Evolutionary conservation across 2,797 vertebrate species (phyloP).

Genomic region (Chelmon rostratus): DNA sequence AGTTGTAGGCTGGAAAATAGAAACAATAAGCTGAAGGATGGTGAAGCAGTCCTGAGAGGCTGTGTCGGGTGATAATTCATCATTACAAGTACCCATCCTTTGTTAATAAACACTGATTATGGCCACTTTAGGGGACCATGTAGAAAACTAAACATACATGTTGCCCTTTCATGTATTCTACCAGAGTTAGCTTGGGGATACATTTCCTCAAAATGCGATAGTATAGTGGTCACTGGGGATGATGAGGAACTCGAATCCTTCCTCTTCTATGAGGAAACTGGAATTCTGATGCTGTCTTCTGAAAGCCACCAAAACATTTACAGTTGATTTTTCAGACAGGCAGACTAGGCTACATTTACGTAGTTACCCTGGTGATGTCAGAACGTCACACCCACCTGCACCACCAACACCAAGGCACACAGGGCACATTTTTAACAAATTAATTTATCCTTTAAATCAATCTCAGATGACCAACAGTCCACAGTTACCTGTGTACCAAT

Average conservation of each 20-base stretch:
- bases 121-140: not conserved
- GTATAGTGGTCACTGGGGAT: too few relatives aligned
- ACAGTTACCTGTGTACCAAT: slow-evolving; percentile 13
- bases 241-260: too few relatives aligned
- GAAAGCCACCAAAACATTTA: not conserved
- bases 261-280: too few relatives aligned
- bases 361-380: not conserved
- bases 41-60: not conserved
- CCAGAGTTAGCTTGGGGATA: too few relatives aligned
- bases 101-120: not conserved
- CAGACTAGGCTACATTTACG: not conserved
- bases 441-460: not conserved
- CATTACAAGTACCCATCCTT: not conserved
- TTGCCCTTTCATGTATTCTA: not conserved
- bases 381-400: not conserved
- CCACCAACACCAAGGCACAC: too few relatives aligned
- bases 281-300: too few relatives aligned
- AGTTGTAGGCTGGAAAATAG: not conserved
- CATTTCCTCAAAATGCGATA: too few relatives aligned
- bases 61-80: not conserved
- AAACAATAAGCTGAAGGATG: not conserved
- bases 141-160: not conserved
- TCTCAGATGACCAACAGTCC: slow-evolving; percentile 6
- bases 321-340: not conserved
- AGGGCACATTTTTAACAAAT: not conserved